Conservation (phyloP, 2,888 invertebrate species). For the Cephalotes varians region DNA sequence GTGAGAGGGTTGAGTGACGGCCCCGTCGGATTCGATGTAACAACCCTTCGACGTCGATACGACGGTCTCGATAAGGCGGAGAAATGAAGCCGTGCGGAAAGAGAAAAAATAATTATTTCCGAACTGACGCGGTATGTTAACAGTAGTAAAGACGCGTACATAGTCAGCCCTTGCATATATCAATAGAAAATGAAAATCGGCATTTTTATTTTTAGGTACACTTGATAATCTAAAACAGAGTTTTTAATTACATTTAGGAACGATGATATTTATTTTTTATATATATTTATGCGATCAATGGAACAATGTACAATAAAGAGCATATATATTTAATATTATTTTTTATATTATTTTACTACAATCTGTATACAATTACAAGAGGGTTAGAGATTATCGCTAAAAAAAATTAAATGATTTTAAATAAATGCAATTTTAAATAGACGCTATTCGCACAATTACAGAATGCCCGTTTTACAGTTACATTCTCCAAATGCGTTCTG, state of each 20-base stretch:
- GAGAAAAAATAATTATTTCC: conserved; percentile 56
- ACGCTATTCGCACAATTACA: conserved; percentile 9
- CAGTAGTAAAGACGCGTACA: conserved; percentile 39
- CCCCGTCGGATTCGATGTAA: conserved; percentile 64
- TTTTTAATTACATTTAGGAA: background rate
- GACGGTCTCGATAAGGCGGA: conserved; percentile 50
- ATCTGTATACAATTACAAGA: background rate
- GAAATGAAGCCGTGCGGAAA: conserved; percentile 51
- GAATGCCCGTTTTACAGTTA: conserved; percentile 9
- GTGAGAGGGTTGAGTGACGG: conserved; percentile 61
- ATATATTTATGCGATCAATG: background rate
- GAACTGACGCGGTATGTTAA: conserved; percentile 20
- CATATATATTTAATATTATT: background rate
- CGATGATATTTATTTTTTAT: background rate
- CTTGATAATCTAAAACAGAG: background rate
- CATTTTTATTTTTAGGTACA: background rate
- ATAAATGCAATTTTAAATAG: background rate
- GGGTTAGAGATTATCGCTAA: background rate
- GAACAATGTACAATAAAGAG: background rate
- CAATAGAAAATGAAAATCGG: background rate
- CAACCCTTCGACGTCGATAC: conserved; percentile 61
- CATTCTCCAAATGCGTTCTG: conserved; percentile 33
- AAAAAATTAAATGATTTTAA: background rate
- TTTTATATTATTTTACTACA: background rate
- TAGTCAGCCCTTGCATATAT: conserved; percentile 18